These are phyloP conservation scores for Aelia acuminata DNA, from an alignment of 2,888 invertebrate genomes.

Conservation along the genomic window DNA sequence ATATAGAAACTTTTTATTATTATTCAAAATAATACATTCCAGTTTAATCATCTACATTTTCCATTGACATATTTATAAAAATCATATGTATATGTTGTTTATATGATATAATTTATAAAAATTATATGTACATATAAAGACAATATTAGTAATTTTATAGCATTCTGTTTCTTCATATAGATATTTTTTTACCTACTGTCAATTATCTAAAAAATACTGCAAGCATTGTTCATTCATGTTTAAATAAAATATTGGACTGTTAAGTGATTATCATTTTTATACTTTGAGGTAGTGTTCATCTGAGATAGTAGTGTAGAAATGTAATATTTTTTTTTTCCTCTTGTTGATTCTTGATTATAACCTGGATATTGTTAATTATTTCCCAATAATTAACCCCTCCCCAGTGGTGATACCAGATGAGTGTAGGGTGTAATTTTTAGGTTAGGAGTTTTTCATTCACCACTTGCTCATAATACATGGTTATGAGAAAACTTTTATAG, in stretches of 20 bases:
- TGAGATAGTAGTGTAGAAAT: not conserved
- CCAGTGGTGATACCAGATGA: no score
- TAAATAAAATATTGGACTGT: constrained; percentile 58
- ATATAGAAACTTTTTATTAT: constrained; percentile 35
- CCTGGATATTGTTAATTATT: not conserved
- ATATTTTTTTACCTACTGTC: constrained; percentile 58
- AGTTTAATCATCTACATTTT: not conserved
- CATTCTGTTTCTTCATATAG: constrained; percentile 52
- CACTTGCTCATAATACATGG: no score
- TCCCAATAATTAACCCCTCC: not conserved
- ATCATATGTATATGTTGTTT: no score
- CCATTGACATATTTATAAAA: not conserved
- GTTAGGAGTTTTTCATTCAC: no score
- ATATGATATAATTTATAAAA: no score
- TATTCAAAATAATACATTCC: constrained; percentile 53
- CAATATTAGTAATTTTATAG: constrained; percentile 58
- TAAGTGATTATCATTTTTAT: constrained; percentile 9
- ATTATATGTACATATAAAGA: constrained; percentile 29
- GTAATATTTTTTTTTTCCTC: constrained; percentile 32
- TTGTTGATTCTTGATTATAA: not conserved
- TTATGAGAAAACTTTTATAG: no score
- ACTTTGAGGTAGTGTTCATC: not conserved
- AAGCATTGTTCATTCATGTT: constrained; percentile 54
- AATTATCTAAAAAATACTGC: constrained; percentile 51
- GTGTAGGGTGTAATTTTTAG: no score